A percentile compares a stretch with the other conserved stretches of the same genome.
phyloP scores from a whole-genome alignment of 1,140 invertebrate genomes.

The Calliphora vicina region DNA sequence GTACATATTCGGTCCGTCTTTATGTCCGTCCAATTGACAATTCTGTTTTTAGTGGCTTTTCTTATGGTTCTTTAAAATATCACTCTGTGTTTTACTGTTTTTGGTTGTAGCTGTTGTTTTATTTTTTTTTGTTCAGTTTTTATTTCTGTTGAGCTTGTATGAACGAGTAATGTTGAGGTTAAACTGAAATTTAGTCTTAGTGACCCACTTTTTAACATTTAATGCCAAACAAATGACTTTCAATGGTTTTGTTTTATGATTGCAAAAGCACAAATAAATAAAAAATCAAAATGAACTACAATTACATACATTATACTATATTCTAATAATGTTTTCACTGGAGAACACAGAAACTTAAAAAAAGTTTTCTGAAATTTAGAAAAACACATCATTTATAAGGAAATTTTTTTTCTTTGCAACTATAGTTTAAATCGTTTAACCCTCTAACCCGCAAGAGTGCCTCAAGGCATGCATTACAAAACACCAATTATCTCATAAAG shows the following conservation, averaged over 20 bases:
- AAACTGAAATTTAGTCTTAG: slow-evolving; percentile 29
- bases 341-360: no score
- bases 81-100: not conserved
- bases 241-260: slow-evolving; percentile 20
- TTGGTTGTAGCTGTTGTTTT: not conserved
- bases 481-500: no score
- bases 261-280: not conserved
- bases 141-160: slow-evolving; percentile 9
- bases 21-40: not conserved
- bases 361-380: no score
- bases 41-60: not conserved
- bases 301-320: not conserved
- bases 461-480: no score
- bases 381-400: no score
- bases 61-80: slow-evolving; percentile 17
- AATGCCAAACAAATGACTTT: slow-evolving; percentile 23
- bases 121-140: not conserved
- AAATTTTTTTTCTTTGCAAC: no score
- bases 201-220: slow-evolving; percentile 26
- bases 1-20: not conserved
- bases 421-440: no score
- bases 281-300: no score
- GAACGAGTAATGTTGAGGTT: slow-evolving; percentile 9
- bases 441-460: no score
- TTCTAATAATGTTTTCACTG: no score